Base-by-base conservation (phyloP, 2,888 invertebrate genomes). In the Saturnia japonica region DNA sequence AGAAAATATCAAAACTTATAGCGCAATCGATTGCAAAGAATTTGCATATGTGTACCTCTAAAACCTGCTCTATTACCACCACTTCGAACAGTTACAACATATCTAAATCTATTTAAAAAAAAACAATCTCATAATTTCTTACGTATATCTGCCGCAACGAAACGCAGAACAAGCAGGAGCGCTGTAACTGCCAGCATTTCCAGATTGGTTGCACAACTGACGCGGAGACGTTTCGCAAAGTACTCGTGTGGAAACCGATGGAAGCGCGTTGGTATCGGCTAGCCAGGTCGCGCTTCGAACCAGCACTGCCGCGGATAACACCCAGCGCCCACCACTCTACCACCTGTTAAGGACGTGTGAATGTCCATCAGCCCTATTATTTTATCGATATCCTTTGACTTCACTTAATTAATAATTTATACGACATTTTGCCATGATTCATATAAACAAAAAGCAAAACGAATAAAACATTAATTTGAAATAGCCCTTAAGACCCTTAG, bases 131-230 rank as follows among this genome's bases (percentile, higher is more conserved):
- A 69, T 45, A 60, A 57, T 45, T 0, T 90, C 93, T 92, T 85
- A 94, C 93, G 93, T 81, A 94, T 88, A 80, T 94, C 93, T 72
- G 93, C 91, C 68, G 88, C 84, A 73, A 83, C 89, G 73, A 85
- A 86, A 75, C 88, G 90, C 84, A 94, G 83, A 79, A 85, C 85
- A 57, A 88, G 76, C 77, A 93, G 81, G 67, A 92, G 76, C 76
- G 87, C 82, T 70, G 85, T 82, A 60, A 84, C 82, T 69, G 83
- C 75, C 80, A 89, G 86, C 93, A 93, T 93, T 77, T 85, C 78
- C 78, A 77, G 77, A 76, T 75, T 68, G 75, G 74, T 89, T 90
- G 83, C 89, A 88, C 88, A 88, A 88, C 79, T 71, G 76, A 78
- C 77, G 75, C 76, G 77, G 74, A 76, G 74, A 77, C 72, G 80